These are phyloP conservation scores for Cephus runcator DNA, from an alignment of 2,888 invertebrate species.

Conservation along the genomic window DNA sequence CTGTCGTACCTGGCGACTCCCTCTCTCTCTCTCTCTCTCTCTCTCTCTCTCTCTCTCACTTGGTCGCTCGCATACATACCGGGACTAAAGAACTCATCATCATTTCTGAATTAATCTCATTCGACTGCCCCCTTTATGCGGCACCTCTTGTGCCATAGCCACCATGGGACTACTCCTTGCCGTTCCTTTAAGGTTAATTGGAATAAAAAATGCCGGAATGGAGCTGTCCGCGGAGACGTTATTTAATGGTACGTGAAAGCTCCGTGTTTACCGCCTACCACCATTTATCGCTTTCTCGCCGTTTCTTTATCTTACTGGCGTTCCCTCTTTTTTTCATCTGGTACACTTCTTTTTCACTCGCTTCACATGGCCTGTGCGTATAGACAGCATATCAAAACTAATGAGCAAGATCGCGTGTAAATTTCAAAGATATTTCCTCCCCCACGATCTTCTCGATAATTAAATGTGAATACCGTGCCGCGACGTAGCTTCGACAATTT, in stretches of 20 bases:
- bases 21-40: neutral
- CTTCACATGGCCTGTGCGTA: neutral
- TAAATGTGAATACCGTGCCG: neutral
- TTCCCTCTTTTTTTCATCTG: neutral
- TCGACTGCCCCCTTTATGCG: conserved; percentile 55
- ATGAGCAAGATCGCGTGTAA: neutral
- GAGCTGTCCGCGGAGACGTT: conserved; percentile 9
- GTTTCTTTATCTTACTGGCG: neutral
- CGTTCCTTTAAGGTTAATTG: conserved; percentile 57
- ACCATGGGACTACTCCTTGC: conserved; percentile 35
- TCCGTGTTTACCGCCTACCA: neutral
- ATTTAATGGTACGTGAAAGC: conserved; percentile 12
- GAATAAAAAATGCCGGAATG: conserved; percentile 43
- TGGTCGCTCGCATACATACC: conserved; percentile 13
- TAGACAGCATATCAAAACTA: neutral
- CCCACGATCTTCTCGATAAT: neutral
- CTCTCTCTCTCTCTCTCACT: neutral
- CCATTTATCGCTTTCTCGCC: neutral
- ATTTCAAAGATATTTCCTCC: neutral
- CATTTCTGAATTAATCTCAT: conserved; percentile 59
- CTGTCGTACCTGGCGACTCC: conserved; percentile 19
- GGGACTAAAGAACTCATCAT: conserved; percentile 41
- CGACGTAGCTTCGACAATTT: neutral
- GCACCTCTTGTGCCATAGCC: conserved; percentile 19
- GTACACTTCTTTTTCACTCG: neutral